Evolutionary conservation across 2,888 invertebrate genomes (phyloP), one percentile per base, ranked within the genome.

Genomic region (Drosophila emarginata): DNA sequence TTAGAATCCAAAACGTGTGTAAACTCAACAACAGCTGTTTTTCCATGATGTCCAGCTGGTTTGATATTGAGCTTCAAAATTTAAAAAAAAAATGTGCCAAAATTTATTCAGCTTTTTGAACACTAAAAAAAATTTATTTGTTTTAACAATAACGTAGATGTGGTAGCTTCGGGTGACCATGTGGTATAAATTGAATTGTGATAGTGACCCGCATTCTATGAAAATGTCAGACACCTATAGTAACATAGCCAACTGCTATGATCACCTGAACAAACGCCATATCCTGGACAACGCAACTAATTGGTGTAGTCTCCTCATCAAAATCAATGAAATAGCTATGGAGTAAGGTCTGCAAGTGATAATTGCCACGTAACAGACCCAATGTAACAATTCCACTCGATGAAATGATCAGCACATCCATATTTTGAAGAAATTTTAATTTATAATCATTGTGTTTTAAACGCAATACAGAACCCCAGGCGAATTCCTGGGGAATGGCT

Each of bases 271-370:
- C 28, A 15, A 26, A 40, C 9, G 45, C 37, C 23, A 7, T n/a
- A 7, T 59, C 58, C 45, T 59, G 58, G 6, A 59, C 58, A 45
- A 59, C 45, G 45, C 58, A 59, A 45, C 40, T 40, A 11, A 59
- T 59, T 15, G 58, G 58, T 1, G 58, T 59, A 9, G 45, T 59
- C 26, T 59, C 58, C 12, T 59, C 58, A 45, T 59, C 28, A 15
- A 59, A 59, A 3, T 59, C 58, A 28, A 59, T 59, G 4, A 59
- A 45, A 14, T 58, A 58, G 26, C 45, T 45, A 12, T 59, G 58
- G 15, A 59, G 26, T 18, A 59, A 18, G 1, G 58, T 59, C 40
- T 59, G 58, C 45, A 59, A 26, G 45, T 59, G 15, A 28, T 59
- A 59, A 18, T 26, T 59, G 28, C 58, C 58, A 40, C 37, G 18